Conservation (phyloP, 2,888 invertebrate species). For the Pterobdella sp. region DNA sequence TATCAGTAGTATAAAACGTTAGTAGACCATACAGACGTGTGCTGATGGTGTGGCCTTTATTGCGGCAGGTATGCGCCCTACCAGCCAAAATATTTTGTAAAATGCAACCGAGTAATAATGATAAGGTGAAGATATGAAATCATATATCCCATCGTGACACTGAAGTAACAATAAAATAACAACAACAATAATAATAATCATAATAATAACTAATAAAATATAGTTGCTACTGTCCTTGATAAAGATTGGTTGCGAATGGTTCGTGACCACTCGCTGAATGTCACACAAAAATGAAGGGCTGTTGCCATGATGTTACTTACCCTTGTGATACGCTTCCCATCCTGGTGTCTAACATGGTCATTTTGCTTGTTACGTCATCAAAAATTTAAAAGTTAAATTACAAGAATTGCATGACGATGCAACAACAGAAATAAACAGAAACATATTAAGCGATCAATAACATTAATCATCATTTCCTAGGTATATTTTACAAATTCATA, state of each 20-base stretch:
- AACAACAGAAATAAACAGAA: no score
- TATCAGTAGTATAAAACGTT: no score
- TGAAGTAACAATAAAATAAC: background rate
- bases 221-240: conserved; percentile 9
- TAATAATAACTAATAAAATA: background rate
- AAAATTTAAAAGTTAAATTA: background rate
- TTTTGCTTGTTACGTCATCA: background rate
- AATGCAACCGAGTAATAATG: no score
- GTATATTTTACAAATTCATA: background rate
- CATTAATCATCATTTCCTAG: conserved; percentile 3
- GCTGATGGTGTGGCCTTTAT: no score
- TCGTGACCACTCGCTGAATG: background rate
- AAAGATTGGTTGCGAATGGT: background rate
- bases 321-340: background rate
- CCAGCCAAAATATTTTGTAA: no score
- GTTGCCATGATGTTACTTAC: background rate
- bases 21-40: no score
- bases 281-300: background rate
- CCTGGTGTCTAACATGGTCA: background rate
- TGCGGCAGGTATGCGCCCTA: no score
- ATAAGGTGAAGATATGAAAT: no score
- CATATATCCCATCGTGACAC: no score
- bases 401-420: background rate
- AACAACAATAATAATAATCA: background rate
- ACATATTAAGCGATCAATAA: no score